A percentile compares a stretch with the other conserved stretches of the same genome.
Conservation (phyloP, 2,797 vertebrate species). For the Microctenopoma lineatum region DNA sequence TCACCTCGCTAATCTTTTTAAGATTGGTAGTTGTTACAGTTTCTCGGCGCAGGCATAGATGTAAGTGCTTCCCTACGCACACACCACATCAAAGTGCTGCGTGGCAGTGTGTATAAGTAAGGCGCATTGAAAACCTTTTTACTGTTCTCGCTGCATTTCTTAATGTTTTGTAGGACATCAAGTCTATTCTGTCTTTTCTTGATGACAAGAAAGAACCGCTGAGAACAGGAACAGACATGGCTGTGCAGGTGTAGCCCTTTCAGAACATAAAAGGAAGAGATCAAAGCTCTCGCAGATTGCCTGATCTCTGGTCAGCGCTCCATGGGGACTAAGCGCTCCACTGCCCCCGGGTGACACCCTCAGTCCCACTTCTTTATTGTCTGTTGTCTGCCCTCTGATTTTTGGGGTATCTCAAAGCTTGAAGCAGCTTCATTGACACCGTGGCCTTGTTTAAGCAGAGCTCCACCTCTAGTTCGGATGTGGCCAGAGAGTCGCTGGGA, state of each 20-base stretch:
- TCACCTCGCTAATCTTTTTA: slow-evolving; percentile 26
- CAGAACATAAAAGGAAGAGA: slow-evolving; percentile 64
- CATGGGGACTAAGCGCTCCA: slow-evolving; percentile 53
- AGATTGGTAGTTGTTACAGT: slow-evolving; percentile 41
- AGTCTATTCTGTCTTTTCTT: slow-evolving; percentile 26
- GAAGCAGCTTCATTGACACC: slow-evolving; percentile 44
- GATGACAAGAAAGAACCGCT: slow-evolving; percentile 19
- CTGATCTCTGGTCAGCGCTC: slow-evolving; percentile 56
- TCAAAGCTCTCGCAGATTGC: slow-evolving; percentile 67
- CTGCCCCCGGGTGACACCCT: slow-evolving; percentile 65
- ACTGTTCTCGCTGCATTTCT: slow-evolving; percentile 16
- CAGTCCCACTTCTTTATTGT: slow-evolving; percentile 58
- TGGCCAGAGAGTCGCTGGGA: slow-evolving; percentile 51
- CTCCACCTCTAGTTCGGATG: slow-evolving; percentile 62
- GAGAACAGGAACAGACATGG: slow-evolving; percentile 41
- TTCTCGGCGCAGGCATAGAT: not conserved
- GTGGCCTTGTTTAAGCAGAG: slow-evolving; percentile 38
- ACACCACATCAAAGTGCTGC: slow-evolving; percentile 4
- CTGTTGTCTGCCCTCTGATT: slow-evolving; percentile 28
- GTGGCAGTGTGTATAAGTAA: slow-evolving; percentile 1
- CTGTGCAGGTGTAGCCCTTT: slow-evolving; percentile 70
- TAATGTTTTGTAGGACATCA: not conserved
- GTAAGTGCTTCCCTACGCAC: slow-evolving; percentile 4
- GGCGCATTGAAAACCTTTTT: slow-evolving; percentile 10
- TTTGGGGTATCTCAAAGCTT: slow-evolving; percentile 38